Evolutionary conservation across 2,888 invertebrate genomes (phyloP).

Genomic region (Serripes groenlandicus): DNA sequence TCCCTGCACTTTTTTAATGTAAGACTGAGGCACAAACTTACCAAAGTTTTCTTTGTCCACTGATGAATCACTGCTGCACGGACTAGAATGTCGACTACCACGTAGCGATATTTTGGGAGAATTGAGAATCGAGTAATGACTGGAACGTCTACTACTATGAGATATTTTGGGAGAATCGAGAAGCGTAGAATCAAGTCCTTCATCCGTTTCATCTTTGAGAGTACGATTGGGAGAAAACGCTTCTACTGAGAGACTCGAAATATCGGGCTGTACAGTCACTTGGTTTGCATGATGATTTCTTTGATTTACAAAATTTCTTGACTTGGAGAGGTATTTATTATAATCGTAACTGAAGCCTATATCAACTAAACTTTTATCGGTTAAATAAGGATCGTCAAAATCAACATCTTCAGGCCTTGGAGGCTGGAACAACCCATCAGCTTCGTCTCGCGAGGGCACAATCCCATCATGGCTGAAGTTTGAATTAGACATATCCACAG

Average conservation of each 20-base stretch:
- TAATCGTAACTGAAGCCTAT: conserved; percentile 73
- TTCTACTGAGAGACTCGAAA: conserved; percentile 61
- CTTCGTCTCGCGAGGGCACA: conserved; percentile 80
- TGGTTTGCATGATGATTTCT: conserved; percentile 35
- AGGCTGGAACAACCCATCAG: conserved; percentile 82
- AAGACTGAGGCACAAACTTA: conserved; percentile 44
- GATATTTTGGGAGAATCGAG: conserved; percentile 20
- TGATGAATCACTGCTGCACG: conserved; percentile 61
- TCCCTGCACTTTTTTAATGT: conserved; percentile 37
- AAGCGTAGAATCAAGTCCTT: conserved; percentile 51
- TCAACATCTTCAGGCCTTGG: conserved; percentile 65
- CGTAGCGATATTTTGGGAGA: conserved; percentile 1
- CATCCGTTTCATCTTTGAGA: conserved; percentile 41
- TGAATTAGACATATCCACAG: conserved; percentile 71
- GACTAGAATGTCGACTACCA: conserved; percentile 39
- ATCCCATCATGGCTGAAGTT: conserved; percentile 83
- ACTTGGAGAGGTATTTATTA: conserved; percentile 69
- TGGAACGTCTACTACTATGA: conserved; percentile 29
- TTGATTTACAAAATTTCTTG: conserved; percentile 63
- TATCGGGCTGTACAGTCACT: conserved; percentile 28
- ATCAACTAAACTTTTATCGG: conserved; percentile 74
- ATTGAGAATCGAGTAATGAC: conserved; percentile 47
- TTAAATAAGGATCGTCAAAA: conserved; percentile 70
- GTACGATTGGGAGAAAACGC: conserved; percentile 64
- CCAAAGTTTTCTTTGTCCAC: conserved; percentile 58